These are phyloP conservation scores for Recurvirostra avosetta DNA, from an alignment of 2,113 vertebrate genomes.

Conservation along the genomic window DNA sequence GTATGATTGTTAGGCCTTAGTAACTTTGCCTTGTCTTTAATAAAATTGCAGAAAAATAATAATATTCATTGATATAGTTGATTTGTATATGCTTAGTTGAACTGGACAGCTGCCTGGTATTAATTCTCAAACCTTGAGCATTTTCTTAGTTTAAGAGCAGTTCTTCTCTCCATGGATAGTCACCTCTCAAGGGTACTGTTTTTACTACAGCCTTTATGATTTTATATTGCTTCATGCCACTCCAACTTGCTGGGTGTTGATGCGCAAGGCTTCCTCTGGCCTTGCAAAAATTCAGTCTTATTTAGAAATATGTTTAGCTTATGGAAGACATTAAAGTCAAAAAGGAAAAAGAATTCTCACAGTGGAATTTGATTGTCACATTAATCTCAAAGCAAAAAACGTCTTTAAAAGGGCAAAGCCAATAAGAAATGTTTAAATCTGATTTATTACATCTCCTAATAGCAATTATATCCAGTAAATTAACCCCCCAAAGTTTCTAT, in stretches of 20 bases:
- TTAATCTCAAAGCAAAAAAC: conserved; percentile 59
- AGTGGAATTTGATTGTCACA: conserved; percentile 50
- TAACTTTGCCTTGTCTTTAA: conserved; percentile 32
- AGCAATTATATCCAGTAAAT: conserved; percentile 34
- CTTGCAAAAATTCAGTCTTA: conserved; percentile 66
- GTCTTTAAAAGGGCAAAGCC: conserved; percentile 36
- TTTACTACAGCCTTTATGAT: conserved; percentile 71
- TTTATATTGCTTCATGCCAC: conserved; percentile 70
- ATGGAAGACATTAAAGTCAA: conserved; percentile 64
- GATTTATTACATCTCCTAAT: conserved; percentile 48
- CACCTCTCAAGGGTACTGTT: conserved; percentile 66
- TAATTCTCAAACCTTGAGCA: conserved; percentile 65
- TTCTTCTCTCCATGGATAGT: conserved; percentile 59
- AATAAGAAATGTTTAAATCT: conserved; percentile 33
- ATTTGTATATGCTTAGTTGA: conserved; percentile 41
- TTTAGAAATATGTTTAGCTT: conserved; percentile 76
- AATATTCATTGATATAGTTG: conserved; percentile 11
- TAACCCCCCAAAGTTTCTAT: conserved; percentile 17
- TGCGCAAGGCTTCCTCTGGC: conserved; percentile 64
- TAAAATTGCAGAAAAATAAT: conserved; percentile 33
- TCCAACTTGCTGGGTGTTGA: conserved; percentile 54
- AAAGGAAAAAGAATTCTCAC: conserved; percentile 32
- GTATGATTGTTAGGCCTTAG: conserved; percentile 15
- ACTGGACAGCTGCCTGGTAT: conserved; percentile 36
- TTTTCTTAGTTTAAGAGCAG: conserved; percentile 41